Evolutionary conservation across 2,797 vertebrate species (phyloP).

Genomic region (Eidolon dupreanum): DNA sequence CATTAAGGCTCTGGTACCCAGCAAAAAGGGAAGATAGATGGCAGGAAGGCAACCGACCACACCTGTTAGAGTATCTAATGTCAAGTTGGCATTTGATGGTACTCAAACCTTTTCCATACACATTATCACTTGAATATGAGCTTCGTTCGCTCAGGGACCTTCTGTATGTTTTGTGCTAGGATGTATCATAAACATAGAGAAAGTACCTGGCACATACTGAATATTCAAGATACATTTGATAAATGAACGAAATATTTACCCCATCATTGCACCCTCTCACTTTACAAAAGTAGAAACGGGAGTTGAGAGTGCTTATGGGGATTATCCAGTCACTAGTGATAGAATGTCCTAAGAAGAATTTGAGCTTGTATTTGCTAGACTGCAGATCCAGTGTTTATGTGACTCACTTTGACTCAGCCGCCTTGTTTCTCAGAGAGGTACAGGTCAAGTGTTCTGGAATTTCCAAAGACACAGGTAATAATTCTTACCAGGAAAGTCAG

Average conservation of each 20-base stretch:
- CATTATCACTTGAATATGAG: background rate
- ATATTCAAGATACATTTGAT: background rate
- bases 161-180: background rate
- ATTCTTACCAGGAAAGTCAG: background rate
- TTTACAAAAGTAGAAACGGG: background rate
- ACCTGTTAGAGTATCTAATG: background rate
- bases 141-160: background rate
- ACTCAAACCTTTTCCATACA: background rate
- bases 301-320: background rate
- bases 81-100: background rate
- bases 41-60: background rate
- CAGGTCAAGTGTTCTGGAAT: background rate
- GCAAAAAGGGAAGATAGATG: background rate
- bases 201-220: background rate
- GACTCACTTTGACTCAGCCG: background rate
- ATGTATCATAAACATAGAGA: background rate
- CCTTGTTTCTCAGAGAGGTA: background rate
- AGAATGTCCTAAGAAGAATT: background rate
- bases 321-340: background rate
- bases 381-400: background rate
- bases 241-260: background rate
- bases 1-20: background rate
- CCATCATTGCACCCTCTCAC: background rate
- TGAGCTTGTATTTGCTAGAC: background rate
- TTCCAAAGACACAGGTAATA: background rate